Percentiles rank a stretch among this genome's conserved stretches.
Evolutionary conservation across 2,888 invertebrate species (phyloP).

Genomic region (Melikaiella ostensackeni): DNA sequence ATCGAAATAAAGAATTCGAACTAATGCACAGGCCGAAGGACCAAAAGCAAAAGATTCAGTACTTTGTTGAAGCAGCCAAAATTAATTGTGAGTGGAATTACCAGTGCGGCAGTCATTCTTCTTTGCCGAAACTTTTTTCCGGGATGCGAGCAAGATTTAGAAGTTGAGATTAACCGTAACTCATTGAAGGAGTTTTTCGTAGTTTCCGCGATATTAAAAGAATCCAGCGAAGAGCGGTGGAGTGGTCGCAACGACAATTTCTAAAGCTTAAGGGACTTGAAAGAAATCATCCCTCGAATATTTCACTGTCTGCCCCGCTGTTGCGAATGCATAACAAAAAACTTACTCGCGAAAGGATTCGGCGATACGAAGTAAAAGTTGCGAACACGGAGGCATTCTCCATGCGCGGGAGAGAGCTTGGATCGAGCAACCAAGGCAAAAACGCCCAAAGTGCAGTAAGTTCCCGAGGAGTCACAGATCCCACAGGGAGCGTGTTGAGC

Average conservation of each 20-base stretch:
- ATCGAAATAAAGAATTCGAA: too few species aligned
- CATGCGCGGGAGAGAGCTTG: conserved; percentile 54
- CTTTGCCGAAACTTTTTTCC: conserved; percentile 2
- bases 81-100: conserved; percentile 13
- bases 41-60: background rate
- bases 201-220: conserved; percentile 37
- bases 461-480: conserved; percentile 61
- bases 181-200: conserved; percentile 25
- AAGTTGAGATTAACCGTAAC: conserved; percentile 33
- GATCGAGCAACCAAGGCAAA: conserved; percentile 58
- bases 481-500: conserved; percentile 47
- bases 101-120: background rate
- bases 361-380: conserved; percentile 59
- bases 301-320: conserved; percentile 52
- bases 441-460: conserved; percentile 65
- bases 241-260: conserved; percentile 35
- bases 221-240: conserved; percentile 44
- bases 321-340: conserved; percentile 53
- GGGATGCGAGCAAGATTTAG: conserved; percentile 27
- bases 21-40: background rate
- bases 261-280: conserved; percentile 41
- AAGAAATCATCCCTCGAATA: conserved; percentile 58
- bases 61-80: background rate
- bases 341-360: conserved; percentile 44
- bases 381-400: conserved; percentile 54